These are phyloP conservation scores for Sebastes melanostomus DNA, from an alignment of 2,797 vertebrate genomes.

Conservation along the genomic window DNA sequence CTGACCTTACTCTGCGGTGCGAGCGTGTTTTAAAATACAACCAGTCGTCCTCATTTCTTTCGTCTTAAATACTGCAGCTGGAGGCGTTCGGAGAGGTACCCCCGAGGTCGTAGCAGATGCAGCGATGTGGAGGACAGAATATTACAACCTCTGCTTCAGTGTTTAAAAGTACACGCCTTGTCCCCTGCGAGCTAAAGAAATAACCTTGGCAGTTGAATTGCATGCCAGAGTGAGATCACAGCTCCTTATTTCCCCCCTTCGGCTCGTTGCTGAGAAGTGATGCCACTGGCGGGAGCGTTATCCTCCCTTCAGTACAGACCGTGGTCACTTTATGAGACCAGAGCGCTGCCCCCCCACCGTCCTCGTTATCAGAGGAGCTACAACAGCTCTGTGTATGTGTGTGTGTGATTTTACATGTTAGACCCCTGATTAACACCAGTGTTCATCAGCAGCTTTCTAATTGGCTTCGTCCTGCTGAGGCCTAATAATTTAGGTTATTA, in stretches of 20 bases:
- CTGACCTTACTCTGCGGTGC: background rate
- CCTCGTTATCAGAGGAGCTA: constrained; percentile 28
- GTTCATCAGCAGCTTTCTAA: constrained; percentile 22
- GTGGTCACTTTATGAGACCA: constrained; percentile 26
- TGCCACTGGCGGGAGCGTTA: constrained; percentile 14
- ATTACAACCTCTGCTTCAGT: background rate
- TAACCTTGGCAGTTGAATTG: constrained; percentile 4
- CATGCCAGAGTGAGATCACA: background rate
- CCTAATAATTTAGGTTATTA: constrained; percentile 17
- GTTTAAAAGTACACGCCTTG: background rate
- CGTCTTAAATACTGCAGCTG: background rate
- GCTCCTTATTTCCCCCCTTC: background rate
- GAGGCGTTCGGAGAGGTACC: background rate
- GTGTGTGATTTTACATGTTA: constrained; percentile 2
- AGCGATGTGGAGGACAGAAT: background rate
- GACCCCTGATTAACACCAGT: constrained; percentile 7
- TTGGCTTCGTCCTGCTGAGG: background rate
- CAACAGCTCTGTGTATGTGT: background rate
- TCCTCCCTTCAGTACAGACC: constrained; percentile 11
- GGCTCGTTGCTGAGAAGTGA: constrained; percentile 23
- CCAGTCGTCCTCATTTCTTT: background rate
- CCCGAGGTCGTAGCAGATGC: background rate
- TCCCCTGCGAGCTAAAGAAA: background rate
- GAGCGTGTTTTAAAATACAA: background rate
- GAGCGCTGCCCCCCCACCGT: background rate